Percentiles rank a stretch among this genome's conserved stretches.
Evolutionary conservation across 1,140 invertebrate genomes (phyloP).

Genomic region (Proctacanthus coquilletti): DNA sequence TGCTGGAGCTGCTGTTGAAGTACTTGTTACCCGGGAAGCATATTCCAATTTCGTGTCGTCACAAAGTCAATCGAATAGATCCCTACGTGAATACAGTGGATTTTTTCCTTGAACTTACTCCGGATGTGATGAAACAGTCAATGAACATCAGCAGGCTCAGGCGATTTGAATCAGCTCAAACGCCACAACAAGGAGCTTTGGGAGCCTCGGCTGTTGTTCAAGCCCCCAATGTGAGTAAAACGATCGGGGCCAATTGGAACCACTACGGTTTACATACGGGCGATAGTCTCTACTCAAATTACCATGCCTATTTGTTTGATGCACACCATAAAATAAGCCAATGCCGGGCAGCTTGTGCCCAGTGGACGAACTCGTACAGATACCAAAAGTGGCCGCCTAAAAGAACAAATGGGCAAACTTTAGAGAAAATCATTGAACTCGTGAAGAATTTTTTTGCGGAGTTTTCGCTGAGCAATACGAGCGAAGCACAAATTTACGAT

Average conservation of each 20-base stretch:
- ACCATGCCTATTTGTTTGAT: conserved; percentile 68
- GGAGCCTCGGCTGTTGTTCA: conserved; percentile 9
- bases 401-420: conserved; percentile 15
- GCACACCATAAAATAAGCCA: conserved; percentile 57
- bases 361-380: conserved; percentile 44
- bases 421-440: conserved; percentile 14
- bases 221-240: conserved; percentile 24
- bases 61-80: conserved; percentile 59
- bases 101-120: conserved; percentile 68
- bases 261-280: conserved; percentile 34
- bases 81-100: conserved; percentile 66
- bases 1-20: conserved; percentile 80
- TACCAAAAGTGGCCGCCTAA: conserved; percentile 26
- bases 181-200: not conserved
- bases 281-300: conserved; percentile 55
- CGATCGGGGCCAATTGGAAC: conserved; percentile 32
- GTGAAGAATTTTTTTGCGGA: conserved; percentile 25
- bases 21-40: conserved; percentile 81
- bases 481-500: conserved; percentile 2
- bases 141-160: conserved; percentile 20
- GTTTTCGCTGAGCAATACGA: too few relatives aligned
- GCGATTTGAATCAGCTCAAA: conserved; percentile 4
- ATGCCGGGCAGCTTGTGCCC: conserved; percentile 51
- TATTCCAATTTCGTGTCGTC: conserved; percentile 69
- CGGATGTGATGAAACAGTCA: conserved; percentile 34